Base-by-base conservation (phyloP, 2,888 invertebrate genomes). In the Mesorhabditis sp. region DNA sequence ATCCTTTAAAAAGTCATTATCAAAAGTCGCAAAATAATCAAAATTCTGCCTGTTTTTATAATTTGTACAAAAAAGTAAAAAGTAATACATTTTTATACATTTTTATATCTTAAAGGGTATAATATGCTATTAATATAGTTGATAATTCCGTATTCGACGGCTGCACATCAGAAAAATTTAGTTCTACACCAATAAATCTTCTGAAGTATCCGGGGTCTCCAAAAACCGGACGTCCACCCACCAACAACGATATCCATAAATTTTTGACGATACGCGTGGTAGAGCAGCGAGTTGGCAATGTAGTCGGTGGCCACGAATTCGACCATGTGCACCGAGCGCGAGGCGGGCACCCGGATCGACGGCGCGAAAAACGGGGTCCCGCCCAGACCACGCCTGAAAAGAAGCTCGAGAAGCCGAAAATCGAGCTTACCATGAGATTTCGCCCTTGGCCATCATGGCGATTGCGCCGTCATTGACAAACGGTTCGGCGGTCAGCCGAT, bases 321-420 rank as follows among this genome's bases (percentile, higher is more conserved):
- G 63, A 82, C 78, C 84, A 84, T 84, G 71, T 84, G 84, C 0
- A 82, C 82, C 4, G 80, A 84, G 64, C 84, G 84, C 4, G 84
- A 80, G 10, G 78, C 73, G 0, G 84, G 84, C 66, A 84, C 77
- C 43, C 72, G 72, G 50, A 84, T 77, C 43, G 81, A 80, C 3
- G 84, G 84, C n/a, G 84, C 80, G 67, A 72, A 74, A 74, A 84
- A 84, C 0, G 84, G 84, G 7, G 84, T 84, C 62, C 82, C 84
- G 5, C 84, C 84, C n/a, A 76, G 76, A 5, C 83, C 83, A 66
- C 75, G 66, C 62, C 75, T 77, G n/a, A 68, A 76, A 65, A 45
- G 41, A 10, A 50, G 15, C n/a, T 10, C 45, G n/a, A 67, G 10
- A 6, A 50, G 10, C 58, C n/a, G 58, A 50, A 43, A 2, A 43